Conservation (phyloP, 2,797 vertebrate species). For the Rhynchotus rufescens region DNA sequence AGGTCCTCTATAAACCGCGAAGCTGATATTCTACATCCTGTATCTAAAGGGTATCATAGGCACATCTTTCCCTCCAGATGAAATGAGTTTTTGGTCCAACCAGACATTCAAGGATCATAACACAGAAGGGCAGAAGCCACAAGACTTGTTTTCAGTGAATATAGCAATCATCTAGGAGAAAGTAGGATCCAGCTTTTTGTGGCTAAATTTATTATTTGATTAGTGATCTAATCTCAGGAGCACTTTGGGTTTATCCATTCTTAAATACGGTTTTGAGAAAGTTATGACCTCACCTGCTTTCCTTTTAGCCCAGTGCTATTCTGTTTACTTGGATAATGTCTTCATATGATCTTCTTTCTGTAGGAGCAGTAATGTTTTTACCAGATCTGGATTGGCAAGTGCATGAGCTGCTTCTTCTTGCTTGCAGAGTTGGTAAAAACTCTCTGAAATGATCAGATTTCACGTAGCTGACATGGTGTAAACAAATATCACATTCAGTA, state of each 20-base stretch:
- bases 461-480: background rate
- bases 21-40: background rate
- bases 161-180: background rate
- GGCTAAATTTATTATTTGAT: background rate
- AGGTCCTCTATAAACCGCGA: background rate
- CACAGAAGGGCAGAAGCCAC: background rate
- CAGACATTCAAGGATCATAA: background rate
- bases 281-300: background rate
- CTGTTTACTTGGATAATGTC: background rate
- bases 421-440: background rate
- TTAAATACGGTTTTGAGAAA: too few species aligned
- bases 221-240: background rate
- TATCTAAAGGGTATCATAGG: background rate
- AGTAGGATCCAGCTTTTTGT: background rate
- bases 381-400: background rate
- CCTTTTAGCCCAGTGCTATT: background rate
- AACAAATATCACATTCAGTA: background rate
- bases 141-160: too few species aligned
- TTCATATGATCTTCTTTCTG: background rate
- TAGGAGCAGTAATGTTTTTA: background rate
- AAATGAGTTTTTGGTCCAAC: background rate
- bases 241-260: too few species aligned
- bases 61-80: background rate
- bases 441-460: background rate
- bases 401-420: background rate